Evolutionary conservation across 2,113 vertebrate species (phyloP).

Genomic region (Lampris megalopsis): DNA sequence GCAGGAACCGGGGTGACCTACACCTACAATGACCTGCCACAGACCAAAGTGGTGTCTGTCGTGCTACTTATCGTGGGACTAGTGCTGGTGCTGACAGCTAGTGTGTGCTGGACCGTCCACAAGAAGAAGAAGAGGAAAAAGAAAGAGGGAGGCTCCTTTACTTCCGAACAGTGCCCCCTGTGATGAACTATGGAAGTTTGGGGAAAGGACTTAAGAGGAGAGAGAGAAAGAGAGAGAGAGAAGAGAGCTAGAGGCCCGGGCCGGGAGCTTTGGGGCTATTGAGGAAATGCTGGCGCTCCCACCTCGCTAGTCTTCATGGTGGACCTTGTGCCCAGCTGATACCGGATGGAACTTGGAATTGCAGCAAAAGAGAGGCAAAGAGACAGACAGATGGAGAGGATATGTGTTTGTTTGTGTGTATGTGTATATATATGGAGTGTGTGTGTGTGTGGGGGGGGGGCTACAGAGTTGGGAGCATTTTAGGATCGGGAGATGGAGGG

Average conservation of each 20-base stretch:
- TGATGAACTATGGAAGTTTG: constrained; percentile 68
- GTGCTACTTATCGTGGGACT: constrained; percentile 85
- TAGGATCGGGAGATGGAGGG: constrained; percentile 36
- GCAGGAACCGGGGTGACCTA: constrained; percentile 91
- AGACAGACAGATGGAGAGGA: constrained; percentile 19
- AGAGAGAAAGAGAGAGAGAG: neutral
- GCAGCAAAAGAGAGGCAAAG: neutral
- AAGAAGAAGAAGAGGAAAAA: constrained; percentile 84
- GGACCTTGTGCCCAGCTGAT: constrained; percentile 6
- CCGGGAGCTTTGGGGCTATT: constrained; percentile 17
- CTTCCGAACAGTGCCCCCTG: constrained; percentile 87
- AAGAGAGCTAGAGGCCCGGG: constrained; percentile 23
- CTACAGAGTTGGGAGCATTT: constrained; percentile 48
- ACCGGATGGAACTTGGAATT: too few species aligned
- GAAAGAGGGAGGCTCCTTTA: constrained; percentile 80
- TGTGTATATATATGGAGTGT: too few species aligned
- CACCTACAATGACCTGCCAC: constrained; percentile 88
- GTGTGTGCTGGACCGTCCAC: constrained; percentile 88
- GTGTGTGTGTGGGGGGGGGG: constrained; percentile 31
- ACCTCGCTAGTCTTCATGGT: constrained; percentile 38
- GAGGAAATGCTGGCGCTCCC: too few species aligned
- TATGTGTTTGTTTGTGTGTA: neutral
- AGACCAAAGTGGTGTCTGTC: constrained; percentile 90
- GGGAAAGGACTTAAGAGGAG: constrained; percentile 8
- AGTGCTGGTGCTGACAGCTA: constrained; percentile 84